phyloP scores from a whole-genome alignment of 2,113 vertebrate genomes.

The Seriola aureovittata region DNA sequence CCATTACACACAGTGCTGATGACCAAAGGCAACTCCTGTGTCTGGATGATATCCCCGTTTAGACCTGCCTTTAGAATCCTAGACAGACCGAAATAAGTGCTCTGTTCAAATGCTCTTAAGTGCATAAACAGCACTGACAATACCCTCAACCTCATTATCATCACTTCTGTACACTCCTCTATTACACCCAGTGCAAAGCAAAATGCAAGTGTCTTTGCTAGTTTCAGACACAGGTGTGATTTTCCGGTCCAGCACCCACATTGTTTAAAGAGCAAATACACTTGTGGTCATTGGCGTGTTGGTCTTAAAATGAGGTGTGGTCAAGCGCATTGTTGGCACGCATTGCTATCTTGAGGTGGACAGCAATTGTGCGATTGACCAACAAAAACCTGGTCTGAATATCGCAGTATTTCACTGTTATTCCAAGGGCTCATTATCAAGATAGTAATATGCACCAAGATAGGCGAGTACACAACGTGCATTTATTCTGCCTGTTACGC shows the following conservation, averaged over 20 bases:
- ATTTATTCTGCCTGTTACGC: neutral
- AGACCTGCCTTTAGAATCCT: constrained; percentile 91
- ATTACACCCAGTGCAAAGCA: no score
- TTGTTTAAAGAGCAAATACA: no score
- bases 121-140: neutral
- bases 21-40: constrained; percentile 90
- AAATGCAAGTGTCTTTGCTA: no score
- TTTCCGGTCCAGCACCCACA: no score
- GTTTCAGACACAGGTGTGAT: no score
- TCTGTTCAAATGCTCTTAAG: neutral
- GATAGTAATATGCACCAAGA: neutral
- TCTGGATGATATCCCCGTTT: constrained; percentile 84
- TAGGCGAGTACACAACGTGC: neutral
- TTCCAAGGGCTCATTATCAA: neutral
- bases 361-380: no score
- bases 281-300: no score
- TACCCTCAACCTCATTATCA: neutral
- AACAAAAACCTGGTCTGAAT: neutral
- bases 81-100: constrained; percentile 1
- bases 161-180: neutral
- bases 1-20: constrained; percentile 83
- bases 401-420: neutral
- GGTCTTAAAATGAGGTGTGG: no score
- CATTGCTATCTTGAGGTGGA: no score
- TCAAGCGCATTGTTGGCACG: no score